A percentile compares a stretch with the other conserved stretches of the same genome.
Evolutionary conservation across 1,140 invertebrate genomes (phyloP).

Genomic region (Drosophila ananassae): DNA sequence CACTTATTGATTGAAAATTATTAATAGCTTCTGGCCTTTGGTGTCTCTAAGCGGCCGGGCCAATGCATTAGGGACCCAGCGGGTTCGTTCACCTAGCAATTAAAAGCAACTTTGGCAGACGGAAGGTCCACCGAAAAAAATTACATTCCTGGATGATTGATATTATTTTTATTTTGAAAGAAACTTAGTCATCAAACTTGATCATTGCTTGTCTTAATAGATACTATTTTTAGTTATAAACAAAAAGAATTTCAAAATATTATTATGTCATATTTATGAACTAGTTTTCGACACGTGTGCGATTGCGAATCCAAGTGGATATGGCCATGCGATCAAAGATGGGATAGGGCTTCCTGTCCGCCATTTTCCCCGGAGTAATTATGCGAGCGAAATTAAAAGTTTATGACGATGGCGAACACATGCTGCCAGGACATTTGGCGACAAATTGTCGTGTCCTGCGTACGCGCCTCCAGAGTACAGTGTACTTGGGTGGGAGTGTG

Average conservation of each 20-base stretch:
- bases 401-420: slow-evolving; percentile 44
- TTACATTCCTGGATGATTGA: not conserved
- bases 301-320: slow-evolving; percentile 1
- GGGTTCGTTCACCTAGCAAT: slow-evolving; percentile 60
- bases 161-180: not conserved
- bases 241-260: not conserved
- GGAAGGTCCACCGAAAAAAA: not conserved
- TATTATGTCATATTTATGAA: not conserved
- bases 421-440: slow-evolving; percentile 50
- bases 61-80: slow-evolving; percentile 47
- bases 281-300: not conserved
- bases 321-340: slow-evolving; percentile 23
- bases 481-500: not conserved
- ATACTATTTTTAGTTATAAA: too few species aligned
- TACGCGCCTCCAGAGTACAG: slow-evolving; percentile 4
- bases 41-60: slow-evolving; percentile 29
- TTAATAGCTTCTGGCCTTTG: slow-evolving; percentile 53
- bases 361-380: slow-evolving; percentile 48
- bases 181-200: too few species aligned
- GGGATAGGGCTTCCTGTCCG: slow-evolving; percentile 38
- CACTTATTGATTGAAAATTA: slow-evolving; percentile 57
- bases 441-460: slow-evolving; percentile 42
- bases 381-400: slow-evolving; percentile 50
- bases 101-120: slow-evolving; percentile 46
- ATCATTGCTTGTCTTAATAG: too few species aligned